phyloP scores from a whole-genome alignment of 2,797 vertebrate genomes.

The Aplochiton taeniatus region DNA sequence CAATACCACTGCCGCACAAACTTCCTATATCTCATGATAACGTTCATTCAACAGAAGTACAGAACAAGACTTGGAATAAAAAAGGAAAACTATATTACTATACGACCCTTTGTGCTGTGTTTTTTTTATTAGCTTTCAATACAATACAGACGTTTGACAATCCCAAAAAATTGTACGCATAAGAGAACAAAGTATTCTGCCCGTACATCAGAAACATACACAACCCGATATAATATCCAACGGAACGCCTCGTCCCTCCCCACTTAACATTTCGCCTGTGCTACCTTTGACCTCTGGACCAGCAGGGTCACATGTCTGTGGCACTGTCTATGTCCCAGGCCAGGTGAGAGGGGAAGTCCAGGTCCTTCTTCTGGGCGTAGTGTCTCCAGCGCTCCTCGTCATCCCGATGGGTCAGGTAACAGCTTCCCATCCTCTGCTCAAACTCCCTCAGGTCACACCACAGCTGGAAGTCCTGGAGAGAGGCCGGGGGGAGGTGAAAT shows the following conservation, averaged over 20 bases:
- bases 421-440: conserved; percentile 61
- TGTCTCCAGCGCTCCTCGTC: conserved; percentile 68
- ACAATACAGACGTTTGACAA: too few relatives aligned
- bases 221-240: too few relatives aligned
- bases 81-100: conserved; percentile 67
- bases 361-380: conserved; percentile 53
- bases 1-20: conserved; percentile 32
- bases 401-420: conserved; percentile 70
- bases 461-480: conserved; percentile 72
- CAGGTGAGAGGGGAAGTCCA: conserved; percentile 58
- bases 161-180: too few relatives aligned
- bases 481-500: neutral
- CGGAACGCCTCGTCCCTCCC: too few relatives aligned
- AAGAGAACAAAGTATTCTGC: too few relatives aligned
- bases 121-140: conserved; percentile 10
- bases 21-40: conserved; percentile 27
- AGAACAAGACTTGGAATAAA: conserved; percentile 70
- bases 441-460: conserved; percentile 77
- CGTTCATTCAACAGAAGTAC: conserved; percentile 20
- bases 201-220: too few relatives aligned
- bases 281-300: neutral
- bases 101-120: conserved; percentile 30
- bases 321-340: conserved; percentile 21
- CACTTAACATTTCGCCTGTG: neutral
- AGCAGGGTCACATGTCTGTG: neutral